Evolutionary conservation across 2,888 invertebrate genomes (phyloP).

Genomic region (Agrochola macilenta): DNA sequence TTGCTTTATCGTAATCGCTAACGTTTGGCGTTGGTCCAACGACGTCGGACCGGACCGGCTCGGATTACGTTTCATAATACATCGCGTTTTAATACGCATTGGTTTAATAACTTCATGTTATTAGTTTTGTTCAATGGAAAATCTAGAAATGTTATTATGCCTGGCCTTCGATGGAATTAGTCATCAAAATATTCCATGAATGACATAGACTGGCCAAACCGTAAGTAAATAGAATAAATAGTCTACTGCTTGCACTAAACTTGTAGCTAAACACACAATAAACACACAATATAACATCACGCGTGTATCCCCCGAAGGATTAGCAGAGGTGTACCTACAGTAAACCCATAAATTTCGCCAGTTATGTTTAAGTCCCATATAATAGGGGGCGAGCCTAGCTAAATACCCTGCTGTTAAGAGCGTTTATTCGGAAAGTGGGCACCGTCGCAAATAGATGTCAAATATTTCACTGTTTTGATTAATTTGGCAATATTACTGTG

Average conservation of each 20-base stretch:
- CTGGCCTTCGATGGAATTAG: background rate
- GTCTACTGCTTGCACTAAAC: background rate
- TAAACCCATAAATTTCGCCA: too few species aligned
- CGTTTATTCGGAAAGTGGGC: too few species aligned
- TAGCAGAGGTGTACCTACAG: too few species aligned
- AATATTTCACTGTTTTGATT: too few species aligned
- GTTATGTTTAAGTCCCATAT: background rate
- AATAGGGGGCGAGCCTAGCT: background rate
- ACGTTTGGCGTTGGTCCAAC: constrained; percentile 61
- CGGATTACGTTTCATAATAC: constrained; percentile 54
- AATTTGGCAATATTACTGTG: too few species aligned
- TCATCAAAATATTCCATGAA: background rate
- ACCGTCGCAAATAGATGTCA: too few species aligned
- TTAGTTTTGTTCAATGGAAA: constrained; percentile 15
- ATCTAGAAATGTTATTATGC: constrained; percentile 21
- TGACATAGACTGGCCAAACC: background rate
- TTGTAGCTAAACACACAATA: background rate
- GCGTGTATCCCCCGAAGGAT: background rate
- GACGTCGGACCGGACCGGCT: constrained; percentile 27
- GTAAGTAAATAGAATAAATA: background rate
- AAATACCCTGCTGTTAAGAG: too few species aligned
- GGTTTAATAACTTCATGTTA: constrained; percentile 43
- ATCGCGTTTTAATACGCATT: constrained; percentile 53
- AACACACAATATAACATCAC: background rate
- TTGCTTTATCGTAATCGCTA: constrained; percentile 58